Percentiles rank a stretch among this genome's conserved stretches.
Conservation (phyloP, 2,797 vertebrate genomes). For the Anguilla megastoma region DNA sequence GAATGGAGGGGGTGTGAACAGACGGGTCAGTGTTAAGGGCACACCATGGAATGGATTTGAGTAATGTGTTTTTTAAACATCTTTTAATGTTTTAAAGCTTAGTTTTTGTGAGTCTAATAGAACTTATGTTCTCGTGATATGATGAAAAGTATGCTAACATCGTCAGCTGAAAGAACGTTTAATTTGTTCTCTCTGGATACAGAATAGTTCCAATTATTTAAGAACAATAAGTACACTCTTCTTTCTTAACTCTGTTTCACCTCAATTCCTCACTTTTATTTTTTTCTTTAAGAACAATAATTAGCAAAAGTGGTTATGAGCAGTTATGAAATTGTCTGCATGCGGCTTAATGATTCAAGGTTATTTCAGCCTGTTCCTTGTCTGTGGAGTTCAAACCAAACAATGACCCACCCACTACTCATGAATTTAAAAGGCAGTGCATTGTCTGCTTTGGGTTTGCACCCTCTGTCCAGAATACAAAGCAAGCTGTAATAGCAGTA, state of each 20-base stretch:
- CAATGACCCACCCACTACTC: background rate
- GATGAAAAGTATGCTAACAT: constrained; percentile 23
- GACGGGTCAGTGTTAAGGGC: background rate
- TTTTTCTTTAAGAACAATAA: background rate
- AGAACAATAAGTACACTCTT: constrained; percentile 22
- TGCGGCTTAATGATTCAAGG: background rate
- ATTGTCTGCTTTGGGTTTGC: background rate
- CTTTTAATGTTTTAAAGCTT: background rate
- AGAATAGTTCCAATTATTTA: constrained; percentile 29
- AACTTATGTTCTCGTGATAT: background rate
- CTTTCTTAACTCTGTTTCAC: constrained; percentile 26
- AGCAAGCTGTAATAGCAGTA: background rate
- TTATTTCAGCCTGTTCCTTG: background rate
- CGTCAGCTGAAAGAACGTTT: constrained; percentile 23
- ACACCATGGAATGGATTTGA: constrained; percentile 3
- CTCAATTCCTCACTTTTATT: background rate
- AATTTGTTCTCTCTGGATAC: constrained; percentile 43
- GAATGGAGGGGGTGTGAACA: background rate
- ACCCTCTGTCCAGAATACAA: background rate
- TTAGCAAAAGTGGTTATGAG: background rate
- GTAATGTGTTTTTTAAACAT: constrained; percentile 9
- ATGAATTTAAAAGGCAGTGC: background rate
- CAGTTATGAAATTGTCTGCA: background rate
- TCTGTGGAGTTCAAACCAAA: background rate
- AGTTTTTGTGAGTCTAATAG: background rate